phyloP scores from a whole-genome alignment of 2,113 vertebrate species.

The Petaurus breviceps region DNA sequence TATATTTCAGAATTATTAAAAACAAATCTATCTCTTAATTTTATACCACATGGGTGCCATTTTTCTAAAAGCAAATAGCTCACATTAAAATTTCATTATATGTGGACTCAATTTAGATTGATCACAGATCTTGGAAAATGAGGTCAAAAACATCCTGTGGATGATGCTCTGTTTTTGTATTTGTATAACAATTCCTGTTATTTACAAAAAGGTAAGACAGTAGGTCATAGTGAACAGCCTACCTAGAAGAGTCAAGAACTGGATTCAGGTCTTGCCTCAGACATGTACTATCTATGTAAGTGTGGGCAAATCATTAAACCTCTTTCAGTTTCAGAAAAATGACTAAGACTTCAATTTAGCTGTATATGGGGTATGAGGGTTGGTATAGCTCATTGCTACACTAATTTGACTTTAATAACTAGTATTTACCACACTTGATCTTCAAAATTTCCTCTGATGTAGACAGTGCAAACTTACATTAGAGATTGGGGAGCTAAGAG shows the following conservation, averaged over 20 bases:
- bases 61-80: slow-evolving; percentile 26
- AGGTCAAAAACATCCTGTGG: not conserved
- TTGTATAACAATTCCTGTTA: not conserved
- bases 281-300: not conserved
- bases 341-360: not conserved
- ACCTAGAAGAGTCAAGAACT: not conserved
- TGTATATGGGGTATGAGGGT: not conserved
- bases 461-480: not conserved
- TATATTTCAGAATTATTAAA: slow-evolving; percentile 50
- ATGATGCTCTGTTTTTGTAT: not conserved
- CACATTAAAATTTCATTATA: slow-evolving; percentile 18
- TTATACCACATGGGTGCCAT: not conserved
- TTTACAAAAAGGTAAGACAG: not conserved
- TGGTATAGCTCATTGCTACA: not conserved
- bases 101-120: slow-evolving; percentile 12
- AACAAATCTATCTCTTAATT: slow-evolving; percentile 32
- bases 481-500: not conserved
- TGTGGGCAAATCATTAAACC: not conserved
- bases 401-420: not conserved
- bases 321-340: not conserved
- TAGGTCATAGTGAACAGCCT: not conserved
- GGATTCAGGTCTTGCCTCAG: not conserved
- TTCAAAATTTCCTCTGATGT: not conserved
- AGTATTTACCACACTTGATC: not conserved
- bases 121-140: not conserved